Evolutionary conservation across 1,140 invertebrate genomes (phyloP).

Genomic region (Grapholita molesta): DNA sequence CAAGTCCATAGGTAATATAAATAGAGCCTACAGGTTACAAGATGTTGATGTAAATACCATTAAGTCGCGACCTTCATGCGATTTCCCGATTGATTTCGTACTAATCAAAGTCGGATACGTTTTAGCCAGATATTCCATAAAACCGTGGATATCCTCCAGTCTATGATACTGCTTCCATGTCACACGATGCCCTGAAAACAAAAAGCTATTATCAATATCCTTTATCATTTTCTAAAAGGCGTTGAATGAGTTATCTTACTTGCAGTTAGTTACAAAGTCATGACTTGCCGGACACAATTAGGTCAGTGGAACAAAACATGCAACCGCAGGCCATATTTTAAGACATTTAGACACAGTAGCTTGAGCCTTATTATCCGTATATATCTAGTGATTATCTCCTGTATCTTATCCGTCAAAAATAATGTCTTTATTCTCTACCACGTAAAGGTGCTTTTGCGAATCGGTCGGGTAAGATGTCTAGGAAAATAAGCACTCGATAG

Average conservation of each 20-base stretch:
- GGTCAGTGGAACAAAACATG: conserved; percentile 1
- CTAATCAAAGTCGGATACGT: conserved; percentile 85
- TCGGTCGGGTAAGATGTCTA: neutral
- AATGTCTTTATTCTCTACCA: neutral
- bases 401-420: neutral
- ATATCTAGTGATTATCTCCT: neutral
- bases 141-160: conserved; percentile 84
- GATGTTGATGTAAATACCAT: too few species aligned
- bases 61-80: conserved; percentile 85
- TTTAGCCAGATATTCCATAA: conserved; percentile 85
- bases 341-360: conserved; percentile 3
- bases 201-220: neutral
- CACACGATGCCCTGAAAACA: conserved; percentile 84
- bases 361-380: neutral
- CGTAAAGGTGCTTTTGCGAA: neutral
- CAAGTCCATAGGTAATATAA: too few species aligned
- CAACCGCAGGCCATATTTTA: neutral
- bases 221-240: neutral
- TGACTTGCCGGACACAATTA: neutral
- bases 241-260: neutral
- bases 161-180: conserved; percentile 91
- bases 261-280: conserved; percentile 17
- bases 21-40: too few species aligned
- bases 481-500: conserved; percentile 1
- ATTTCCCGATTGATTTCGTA: conserved; percentile 86